Evolutionary conservation across 2,888 invertebrate genomes (phyloP), one percentile per base, ranked within the genome.

Genomic region (Rhingia campestris): DNA sequence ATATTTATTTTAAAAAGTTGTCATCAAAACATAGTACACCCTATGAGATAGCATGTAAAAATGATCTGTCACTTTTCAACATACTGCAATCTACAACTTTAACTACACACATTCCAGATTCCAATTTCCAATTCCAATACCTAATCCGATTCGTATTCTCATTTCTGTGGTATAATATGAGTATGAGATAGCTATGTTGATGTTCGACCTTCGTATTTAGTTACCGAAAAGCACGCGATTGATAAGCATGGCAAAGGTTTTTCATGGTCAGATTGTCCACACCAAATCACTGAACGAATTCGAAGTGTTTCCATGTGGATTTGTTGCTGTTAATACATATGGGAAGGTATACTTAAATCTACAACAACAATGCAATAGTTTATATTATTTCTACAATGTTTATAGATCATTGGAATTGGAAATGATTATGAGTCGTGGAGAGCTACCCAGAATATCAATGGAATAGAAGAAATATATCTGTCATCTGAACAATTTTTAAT

Each of bases 401-500:
- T 73, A 6, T 85, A 93, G 93, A 93, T 93, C 75, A 85, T 90
- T 56, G 92, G 90, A 14, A 87, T 92, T 30, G 92, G 92, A 32
- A 86, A 86, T 6, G 86, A 89, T 22, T 89, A 89, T 53, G 85
- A 87, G 32, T 75, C 88, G n/a, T 90, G 89, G 89, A 59, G 85
- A 1, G 12, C 61, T 37, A 37, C 64, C 0, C n/a, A 73, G 39
- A 61, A 74, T 72, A 41, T 10, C 1, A 54, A 66, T 5, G 14
- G 86, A 30, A 61, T 74, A 43, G 77, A 88, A 66, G 81, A 86
- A 37, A 86, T 89, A 49, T 75, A 70, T 0, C 86, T 93, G 6
- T 88, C 87, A 6, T 87, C 90, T 4, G 90, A 91, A 59, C 95
- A 96, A 91, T 95, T 98, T 88, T 89, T 98, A 10, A 95, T 97